Base-by-base conservation (phyloP, 2,888 invertebrate genomes). In the Piscicola geometra region DNA sequence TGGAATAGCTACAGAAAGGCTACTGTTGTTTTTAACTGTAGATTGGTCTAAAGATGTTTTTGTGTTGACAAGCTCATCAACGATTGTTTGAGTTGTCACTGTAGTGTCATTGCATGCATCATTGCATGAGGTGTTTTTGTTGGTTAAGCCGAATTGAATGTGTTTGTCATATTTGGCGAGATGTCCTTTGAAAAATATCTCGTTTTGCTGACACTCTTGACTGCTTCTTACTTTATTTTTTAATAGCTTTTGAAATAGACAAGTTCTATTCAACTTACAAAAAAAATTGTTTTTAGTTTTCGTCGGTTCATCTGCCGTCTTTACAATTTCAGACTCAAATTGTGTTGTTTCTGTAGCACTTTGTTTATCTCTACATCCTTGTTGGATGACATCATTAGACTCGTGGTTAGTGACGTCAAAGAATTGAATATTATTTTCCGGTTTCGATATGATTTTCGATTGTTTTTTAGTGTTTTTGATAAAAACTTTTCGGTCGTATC, bases 111-210 rank as follows among this genome's bases (percentile, higher is more conserved):
- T 41, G 41, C 5, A 41, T 41, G 41, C 9, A 15, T 9, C 9
- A 15, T 41, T 15, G 15, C 5, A 41, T 41, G 41, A 15, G 41
- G 41, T 15, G 41, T 15, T 41, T 5, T 41, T 41, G 41, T 41
- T 41, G 15, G 41, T 41, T 41, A 15, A 9, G 41, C 9, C 41
- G 41, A 9, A 15, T 5, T 41, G 5, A 15, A 41, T 41, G 15
- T 41, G 41, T 56, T 56, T 21, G 3, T 56, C 15, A 21, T 3
- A 56, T 5, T 56, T n/a, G 25, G 25, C 3, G 9, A n/a, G n/a
- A 56, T 5, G n/a, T 56, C n/a, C 60, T 56, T 56, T 56, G 60
- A 56, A 56, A 25, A 56, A 25, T 15, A 56, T 56, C 25, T 56
- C 60, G 5, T 56, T 56, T 56, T 56, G 60, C 5, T 5, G 5